phyloP scores from a whole-genome alignment of 1,140 invertebrate species.

The Micrasema minimum region DNA sequence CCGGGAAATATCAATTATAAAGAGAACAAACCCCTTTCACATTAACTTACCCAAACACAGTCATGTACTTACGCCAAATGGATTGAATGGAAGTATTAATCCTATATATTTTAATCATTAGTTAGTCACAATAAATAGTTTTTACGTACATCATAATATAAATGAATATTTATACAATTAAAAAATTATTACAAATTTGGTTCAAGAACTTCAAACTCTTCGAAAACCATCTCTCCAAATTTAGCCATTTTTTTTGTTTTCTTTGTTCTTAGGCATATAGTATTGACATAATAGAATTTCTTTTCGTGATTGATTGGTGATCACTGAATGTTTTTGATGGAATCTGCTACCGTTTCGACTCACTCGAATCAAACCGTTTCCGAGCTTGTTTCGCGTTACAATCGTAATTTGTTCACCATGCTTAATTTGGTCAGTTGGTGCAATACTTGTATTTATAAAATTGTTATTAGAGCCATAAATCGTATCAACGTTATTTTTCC shows the following conservation, averaged over 20 bases:
- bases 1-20: no score
- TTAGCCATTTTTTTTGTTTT: conserved; percentile 62
- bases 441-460: background rate
- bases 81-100: no score
- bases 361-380: conserved; percentile 7
- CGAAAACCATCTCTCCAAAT: conserved; percentile 84
- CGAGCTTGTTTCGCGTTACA: background rate
- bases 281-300: conserved; percentile 65
- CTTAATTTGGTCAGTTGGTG: no score
- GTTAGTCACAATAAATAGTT: no score
- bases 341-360: conserved; percentile 46
- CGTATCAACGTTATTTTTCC: conserved; percentile 63
- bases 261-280: conserved; percentile 47
- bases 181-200: conserved; percentile 32
- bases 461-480: conserved; percentile 49
- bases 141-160: no score
- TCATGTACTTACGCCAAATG: no score
- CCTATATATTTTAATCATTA: no score
- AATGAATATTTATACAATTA: no score
- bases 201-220: conserved; percentile 80
- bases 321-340: conserved; percentile 54
- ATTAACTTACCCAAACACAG: no score
- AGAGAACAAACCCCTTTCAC: no score
- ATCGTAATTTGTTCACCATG: background rate
- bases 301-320: conserved; percentile 61